Evolutionary conservation across 2,888 invertebrate species (phyloP), one percentile per base, ranked within the genome.

Genomic region (Orthosia incerta): DNA sequence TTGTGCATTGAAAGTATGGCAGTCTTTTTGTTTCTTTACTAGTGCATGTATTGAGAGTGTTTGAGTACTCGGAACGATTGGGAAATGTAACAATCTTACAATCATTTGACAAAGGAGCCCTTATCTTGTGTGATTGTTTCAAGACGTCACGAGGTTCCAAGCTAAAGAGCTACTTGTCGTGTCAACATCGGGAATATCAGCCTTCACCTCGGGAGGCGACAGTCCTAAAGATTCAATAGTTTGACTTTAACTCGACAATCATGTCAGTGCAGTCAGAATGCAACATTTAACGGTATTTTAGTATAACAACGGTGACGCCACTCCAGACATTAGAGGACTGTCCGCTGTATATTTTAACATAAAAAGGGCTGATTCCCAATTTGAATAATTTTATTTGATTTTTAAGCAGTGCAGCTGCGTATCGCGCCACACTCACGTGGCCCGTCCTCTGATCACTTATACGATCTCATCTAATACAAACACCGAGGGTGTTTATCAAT

Each of bases 401-500:
- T 23, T 20, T 16, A 20, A 20, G 13, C 2, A n/a, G 7, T 45
- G 7, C 15, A 60, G 20, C 15, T 20, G 15, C 4, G 45, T 45
- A 0, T 4, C 3, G 15, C 23, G 23, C 0, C 39, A 15, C 20
- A 16, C 45, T 45, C 0, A 7, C 5, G n/a, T 16, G 45, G 9
- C n/a, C n/a, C 13, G n/a, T n/a, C 12, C 20, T 53, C 20, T 16
- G n/a, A 23, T 1, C 18, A 39, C 53, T 20, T 39, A 64, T 46
- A 46, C 53, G 26, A 55, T 59, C 55, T 57, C 4, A 72, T 69
- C 59, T 60, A 53, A 71, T 50, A 83, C 67, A 80, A 76, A 80
- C 81, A 71, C 45, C 65, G 72, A 65, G 31, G 13, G 51, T 84
- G 81, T 82, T 84, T 82, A 82, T 84, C 74, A 80, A 82, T 74